phyloP scores from a whole-genome alignment of 2,888 invertebrate species.

The Onchidella celtica region DNA sequence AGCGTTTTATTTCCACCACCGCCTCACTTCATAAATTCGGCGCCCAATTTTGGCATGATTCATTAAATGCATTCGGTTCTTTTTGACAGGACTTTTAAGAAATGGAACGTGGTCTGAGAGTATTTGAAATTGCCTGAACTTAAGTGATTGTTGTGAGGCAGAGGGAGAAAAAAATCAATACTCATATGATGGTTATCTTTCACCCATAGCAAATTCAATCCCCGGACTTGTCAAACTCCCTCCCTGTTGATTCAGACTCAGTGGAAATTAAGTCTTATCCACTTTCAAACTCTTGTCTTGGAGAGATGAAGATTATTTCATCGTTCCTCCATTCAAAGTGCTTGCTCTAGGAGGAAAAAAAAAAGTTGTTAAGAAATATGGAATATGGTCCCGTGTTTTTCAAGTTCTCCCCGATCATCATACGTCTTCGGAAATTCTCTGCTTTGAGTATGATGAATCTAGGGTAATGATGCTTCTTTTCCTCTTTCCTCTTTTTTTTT shows the following conservation, averaged over 20 bases:
- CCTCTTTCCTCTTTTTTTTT: too few species aligned
- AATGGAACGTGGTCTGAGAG: conserved; percentile 18
- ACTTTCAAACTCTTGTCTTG: conserved; percentile 32
- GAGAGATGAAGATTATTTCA: too few species aligned
- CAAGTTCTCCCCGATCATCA: too few species aligned
- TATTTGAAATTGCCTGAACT: conserved; percentile 43
- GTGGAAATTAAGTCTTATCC: conserved; percentile 28
- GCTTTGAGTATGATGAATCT: too few species aligned
- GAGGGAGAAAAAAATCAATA: conserved; percentile 26
- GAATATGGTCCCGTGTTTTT: too few species aligned
- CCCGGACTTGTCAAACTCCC: conserved; percentile 21
- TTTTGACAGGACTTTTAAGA: conserved; percentile 28
- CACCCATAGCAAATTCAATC: conserved; percentile 16
- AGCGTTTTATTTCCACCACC: not conserved
- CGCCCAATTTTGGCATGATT: conserved; percentile 27
- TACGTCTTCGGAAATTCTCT: too few species aligned
- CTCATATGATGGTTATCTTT: conserved; percentile 38
- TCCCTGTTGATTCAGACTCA: conserved; percentile 6
- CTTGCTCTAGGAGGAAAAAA: too few species aligned
- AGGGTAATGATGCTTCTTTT: too few species aligned
- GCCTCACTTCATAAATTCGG: conserved; percentile 18
- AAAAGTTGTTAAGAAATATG: too few species aligned
- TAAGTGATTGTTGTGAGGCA: conserved; percentile 21
- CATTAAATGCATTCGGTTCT: conserved; percentile 34
- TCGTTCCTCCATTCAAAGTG: too few species aligned